phyloP scores from a whole-genome alignment of 2,888 invertebrate genomes.

The Nymphalis polychloros region DNA sequence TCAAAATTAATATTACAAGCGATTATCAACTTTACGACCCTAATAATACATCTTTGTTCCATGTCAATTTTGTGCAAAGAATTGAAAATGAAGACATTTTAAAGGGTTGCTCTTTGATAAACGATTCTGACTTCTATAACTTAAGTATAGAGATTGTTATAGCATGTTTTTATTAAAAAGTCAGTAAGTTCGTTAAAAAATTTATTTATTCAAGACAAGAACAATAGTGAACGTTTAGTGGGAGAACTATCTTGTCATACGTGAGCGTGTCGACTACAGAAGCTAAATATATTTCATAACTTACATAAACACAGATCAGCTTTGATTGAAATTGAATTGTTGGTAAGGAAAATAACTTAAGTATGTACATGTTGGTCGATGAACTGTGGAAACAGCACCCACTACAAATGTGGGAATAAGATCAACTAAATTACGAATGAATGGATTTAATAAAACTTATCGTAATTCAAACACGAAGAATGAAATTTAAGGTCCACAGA shows the following conservation, averaged over 20 bases:
- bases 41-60: conserved; percentile 31
- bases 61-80: conserved; percentile 26
- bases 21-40: conserved; percentile 42
- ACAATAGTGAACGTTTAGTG: conserved; percentile 60
- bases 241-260: conserved; percentile 63
- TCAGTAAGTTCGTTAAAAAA: conserved; percentile 57
- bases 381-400: too few species aligned
- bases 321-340: too few species aligned
- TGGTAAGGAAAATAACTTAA: too few species aligned
- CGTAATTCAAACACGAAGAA: too few species aligned
- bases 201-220: conserved; percentile 65
- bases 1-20: conserved; percentile 44
- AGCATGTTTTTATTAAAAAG: conserved; percentile 54
- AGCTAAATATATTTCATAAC: conserved; percentile 28
- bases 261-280: conserved; percentile 35
- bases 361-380: too few species aligned
- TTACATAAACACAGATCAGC: neutral
- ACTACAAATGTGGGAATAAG: too few species aligned
- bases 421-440: too few species aligned
- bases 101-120: conserved; percentile 41
- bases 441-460: too few species aligned
- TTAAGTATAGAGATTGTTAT: conserved; percentile 10
- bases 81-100: conserved; percentile 45
- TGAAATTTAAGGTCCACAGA: too few species aligned
- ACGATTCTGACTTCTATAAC: conserved; percentile 39